Evolutionary conservation across 1,140 invertebrate genomes (phyloP).

Genomic region (Formica selysi): DNA sequence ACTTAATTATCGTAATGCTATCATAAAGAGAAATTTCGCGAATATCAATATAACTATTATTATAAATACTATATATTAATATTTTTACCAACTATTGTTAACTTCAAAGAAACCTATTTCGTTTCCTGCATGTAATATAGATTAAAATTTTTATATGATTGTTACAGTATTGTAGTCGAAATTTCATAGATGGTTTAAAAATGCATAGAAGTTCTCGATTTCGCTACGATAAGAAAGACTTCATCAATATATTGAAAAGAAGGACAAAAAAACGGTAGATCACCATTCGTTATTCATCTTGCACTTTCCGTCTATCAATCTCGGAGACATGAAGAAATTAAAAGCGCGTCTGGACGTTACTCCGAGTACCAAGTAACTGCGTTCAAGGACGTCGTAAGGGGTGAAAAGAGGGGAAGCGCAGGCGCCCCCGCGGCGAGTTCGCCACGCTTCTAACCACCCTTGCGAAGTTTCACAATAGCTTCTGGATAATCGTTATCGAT

Average conservation of each 20-base stretch:
- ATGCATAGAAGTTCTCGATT: not conserved
- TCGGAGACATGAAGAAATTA: slow-evolving; percentile 5
- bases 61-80: no score
- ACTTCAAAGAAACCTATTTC: not conserved
- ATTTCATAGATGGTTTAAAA: no score
- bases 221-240: not conserved
- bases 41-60: no score
- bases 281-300: not conserved
- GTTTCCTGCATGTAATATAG: not conserved
- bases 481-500: slow-evolving; percentile 3
- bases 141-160: not conserved
- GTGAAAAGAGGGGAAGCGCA: not conserved
- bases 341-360: slow-evolving; percentile 39
- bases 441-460: not conserved
- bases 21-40: no score
- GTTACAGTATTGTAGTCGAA: not conserved
- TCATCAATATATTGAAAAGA: not conserved
- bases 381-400: not conserved
- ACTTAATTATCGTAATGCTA: not conserved
- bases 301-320: not conserved
- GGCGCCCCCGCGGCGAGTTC: not conserved
- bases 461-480: not conserved
- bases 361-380: not conserved
- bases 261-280: not conserved
- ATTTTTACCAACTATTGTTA: not conserved